phyloP scores from a whole-genome alignment of 2,797 vertebrate genomes.

The Acanthurus tractus region DNA sequence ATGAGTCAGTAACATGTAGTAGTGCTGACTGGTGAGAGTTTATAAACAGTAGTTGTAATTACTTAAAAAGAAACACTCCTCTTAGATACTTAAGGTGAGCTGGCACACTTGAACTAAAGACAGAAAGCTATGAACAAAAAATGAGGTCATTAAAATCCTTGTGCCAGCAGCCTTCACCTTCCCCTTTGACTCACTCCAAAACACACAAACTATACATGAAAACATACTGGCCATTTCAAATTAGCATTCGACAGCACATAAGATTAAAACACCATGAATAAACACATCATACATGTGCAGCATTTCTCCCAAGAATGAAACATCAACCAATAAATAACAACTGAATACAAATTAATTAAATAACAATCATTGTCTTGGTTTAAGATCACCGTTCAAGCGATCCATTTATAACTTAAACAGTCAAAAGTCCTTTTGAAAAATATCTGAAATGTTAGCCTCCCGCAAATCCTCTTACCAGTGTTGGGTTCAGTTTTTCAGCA shows the following conservation, averaged over 20 bases:
- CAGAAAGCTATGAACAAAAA: slow-evolving; percentile 61
- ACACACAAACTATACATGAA: slow-evolving; percentile 70
- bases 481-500: slow-evolving; percentile 29
- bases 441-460: slow-evolving; percentile 71
- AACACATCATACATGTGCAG: slow-evolving; percentile 76
- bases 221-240: slow-evolving; percentile 64
- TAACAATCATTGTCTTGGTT: slow-evolving; percentile 82
- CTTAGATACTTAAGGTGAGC: slow-evolving; percentile 59
- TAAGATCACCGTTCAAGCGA: slow-evolving; percentile 59
- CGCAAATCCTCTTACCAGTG: slow-evolving; percentile 24
- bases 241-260: slow-evolving; percentile 60
- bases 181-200: slow-evolving; percentile 53
- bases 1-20: slow-evolving; percentile 39
- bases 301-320: slow-evolving; percentile 70
- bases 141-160: slow-evolving; percentile 55
- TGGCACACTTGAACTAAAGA: slow-evolving; percentile 58
- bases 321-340: slow-evolving; percentile 80
- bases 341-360: slow-evolving; percentile 76
- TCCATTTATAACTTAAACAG: slow-evolving; percentile 75
- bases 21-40: slow-evolving; percentile 18
- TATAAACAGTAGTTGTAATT: slow-evolving; percentile 16
- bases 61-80: slow-evolving; percentile 67
- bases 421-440: slow-evolving; percentile 66
- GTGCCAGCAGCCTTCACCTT: slow-evolving; percentile 59
- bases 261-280: slow-evolving; percentile 73